phyloP scores from a whole-genome alignment of 2,888 invertebrate species.

The Ichneumoninae sp. region DNA sequence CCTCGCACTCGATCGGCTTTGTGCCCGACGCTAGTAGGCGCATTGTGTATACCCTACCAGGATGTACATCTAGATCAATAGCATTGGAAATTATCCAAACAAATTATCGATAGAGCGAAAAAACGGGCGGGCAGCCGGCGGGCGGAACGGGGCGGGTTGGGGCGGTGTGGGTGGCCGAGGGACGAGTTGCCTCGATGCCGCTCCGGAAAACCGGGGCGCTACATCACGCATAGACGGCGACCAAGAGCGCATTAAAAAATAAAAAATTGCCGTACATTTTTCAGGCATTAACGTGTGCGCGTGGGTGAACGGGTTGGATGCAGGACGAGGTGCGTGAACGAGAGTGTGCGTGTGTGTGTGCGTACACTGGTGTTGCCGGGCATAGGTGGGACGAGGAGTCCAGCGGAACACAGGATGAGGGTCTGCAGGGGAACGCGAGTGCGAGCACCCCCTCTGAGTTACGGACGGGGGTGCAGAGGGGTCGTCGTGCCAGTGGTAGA shows the following conservation, averaged over 20 bases:
- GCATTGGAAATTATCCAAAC: slow-evolving; percentile 85
- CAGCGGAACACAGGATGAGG: slow-evolving; percentile 56
- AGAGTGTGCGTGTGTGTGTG: slow-evolving; percentile 12
- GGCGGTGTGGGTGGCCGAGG: slow-evolving; percentile 16
- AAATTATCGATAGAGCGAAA: slow-evolving; percentile 83
- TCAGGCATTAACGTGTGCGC: slow-evolving; percentile 82
- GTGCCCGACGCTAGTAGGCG: slow-evolving; percentile 73
- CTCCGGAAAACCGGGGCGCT: slow-evolving; percentile 78
- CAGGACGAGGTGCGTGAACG: slow-evolving; percentile 43
- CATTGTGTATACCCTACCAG: slow-evolving; percentile 82
- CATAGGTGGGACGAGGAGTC: slow-evolving; percentile 70
- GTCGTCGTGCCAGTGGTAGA: slow-evolving; percentile 56
- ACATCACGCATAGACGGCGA: slow-evolving; percentile 82
- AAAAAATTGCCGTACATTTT: slow-evolving; percentile 85
- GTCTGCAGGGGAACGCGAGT: slow-evolving; percentile 66
- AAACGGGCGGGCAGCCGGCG: slow-evolving; percentile 51
- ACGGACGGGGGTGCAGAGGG: slow-evolving; percentile 61
- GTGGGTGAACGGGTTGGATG: slow-evolving; percentile 64
- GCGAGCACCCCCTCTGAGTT: slow-evolving; percentile 73
- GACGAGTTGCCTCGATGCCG: slow-evolving; percentile 67
- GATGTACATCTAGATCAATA: slow-evolving; percentile 84
- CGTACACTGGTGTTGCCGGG: slow-evolving; percentile 58
- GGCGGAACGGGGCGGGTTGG: slow-evolving; percentile 21
- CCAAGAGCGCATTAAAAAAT: slow-evolving; percentile 82
- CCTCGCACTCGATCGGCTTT: slow-evolving; percentile 63